phyloP scores from a whole-genome alignment of 2,113 vertebrate species.

The Mormyrus iriodes region DNA sequence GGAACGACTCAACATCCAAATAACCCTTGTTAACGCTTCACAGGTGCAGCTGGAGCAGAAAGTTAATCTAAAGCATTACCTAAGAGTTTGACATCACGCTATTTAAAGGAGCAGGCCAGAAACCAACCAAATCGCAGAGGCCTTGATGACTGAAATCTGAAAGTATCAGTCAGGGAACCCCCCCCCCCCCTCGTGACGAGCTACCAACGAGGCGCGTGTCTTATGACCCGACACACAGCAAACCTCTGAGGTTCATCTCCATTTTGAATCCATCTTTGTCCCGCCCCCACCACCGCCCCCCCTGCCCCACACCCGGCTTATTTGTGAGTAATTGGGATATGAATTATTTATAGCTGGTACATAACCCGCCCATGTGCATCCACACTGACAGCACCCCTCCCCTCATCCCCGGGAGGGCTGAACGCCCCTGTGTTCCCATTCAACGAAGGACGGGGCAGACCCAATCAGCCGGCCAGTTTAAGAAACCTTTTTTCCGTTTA shows the following conservation, averaged over 20 bases:
- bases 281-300: not conserved
- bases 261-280: not conserved
- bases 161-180: not conserved
- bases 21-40: not conserved
- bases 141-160: not conserved
- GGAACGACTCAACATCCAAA: not conserved
- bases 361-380: not conserved
- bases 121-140: not conserved
- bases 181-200: not conserved
- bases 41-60: too few relatives aligned
- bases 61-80: not conserved
- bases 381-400: not conserved
- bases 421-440: not conserved
- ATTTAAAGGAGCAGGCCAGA: not conserved
- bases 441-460: not conserved
- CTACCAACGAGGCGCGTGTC: not conserved
- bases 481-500: not conserved
- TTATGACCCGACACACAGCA: not conserved
- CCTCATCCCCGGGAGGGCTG: not conserved
- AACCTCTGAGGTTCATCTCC: not conserved
- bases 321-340: constrained; percentile 22
- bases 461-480: not conserved
- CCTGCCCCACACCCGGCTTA: not conserved
- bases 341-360: constrained; percentile 22
- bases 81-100: not conserved